Evolutionary conservation across 2,888 invertebrate species (phyloP), one percentile per base, ranked within the genome.

Genomic region (Cryptus viduatorius): DNA sequence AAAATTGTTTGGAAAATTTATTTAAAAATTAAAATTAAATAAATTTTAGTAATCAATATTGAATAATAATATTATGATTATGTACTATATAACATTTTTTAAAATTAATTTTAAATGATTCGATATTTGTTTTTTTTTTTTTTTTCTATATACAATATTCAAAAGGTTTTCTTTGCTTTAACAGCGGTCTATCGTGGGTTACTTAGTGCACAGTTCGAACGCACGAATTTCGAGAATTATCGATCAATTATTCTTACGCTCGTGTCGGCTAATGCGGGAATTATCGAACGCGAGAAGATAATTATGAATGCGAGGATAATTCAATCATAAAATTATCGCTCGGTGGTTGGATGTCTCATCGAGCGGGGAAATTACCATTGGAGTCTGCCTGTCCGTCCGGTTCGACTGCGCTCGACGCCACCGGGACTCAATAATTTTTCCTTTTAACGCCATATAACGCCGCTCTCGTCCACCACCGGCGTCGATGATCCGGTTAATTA

Each of bases 231-330:
- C 37, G 50, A 14, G 61, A 31, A 29, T 14, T 61, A 61, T 37
- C 61, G 37, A 29, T 29, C 37, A 29, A 31, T 29, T 37, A 61
- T 14, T 37, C 37, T 61, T 37, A n/a, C 5, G n/a, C 73, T 42
- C 73, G 31, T 44, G 59, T 3, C 46, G 46, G 73, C 64, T 48
- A 31, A 31, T 14, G 31, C 12, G 5, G 59, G 44, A 46, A 78
- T 78, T 78, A 78, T 68, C 77, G 77, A 78, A 44, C 59, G 53
- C 53, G 59, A 44, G 46, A 12, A 19, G 56, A 78, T 78, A 59
- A 69, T 78, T 78, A 78, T 78, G 77, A 78, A 78, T 48, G 59
- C 59, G 68, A 67, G 46, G 68, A 69, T 78, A 78, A 78, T 69
- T 68, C 56, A 68, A 78, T 78, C 78, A 68, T 56, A 78, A 78